Percentiles rank a stretch among this genome's conserved stretches.
Conservation (phyloP, 2,797 vertebrate species). For the Muscicapa striata region DNA sequence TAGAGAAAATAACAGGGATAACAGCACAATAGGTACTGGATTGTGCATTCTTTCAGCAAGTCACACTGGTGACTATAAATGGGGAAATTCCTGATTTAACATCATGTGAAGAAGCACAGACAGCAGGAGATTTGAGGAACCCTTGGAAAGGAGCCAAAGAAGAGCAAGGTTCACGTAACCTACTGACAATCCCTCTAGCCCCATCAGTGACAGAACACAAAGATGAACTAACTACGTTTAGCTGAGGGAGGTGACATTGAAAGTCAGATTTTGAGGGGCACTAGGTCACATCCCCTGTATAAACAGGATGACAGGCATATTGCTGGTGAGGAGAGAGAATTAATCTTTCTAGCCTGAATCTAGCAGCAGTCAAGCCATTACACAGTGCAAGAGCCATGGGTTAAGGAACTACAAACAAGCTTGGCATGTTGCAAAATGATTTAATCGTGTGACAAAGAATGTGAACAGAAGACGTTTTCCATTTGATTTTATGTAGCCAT, state of each 20-base stretch:
- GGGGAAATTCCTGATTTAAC: slow-evolving; percentile 1
- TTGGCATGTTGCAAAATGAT: slow-evolving; percentile 36
- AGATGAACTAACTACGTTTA: neutral
- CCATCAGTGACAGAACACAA: neutral
- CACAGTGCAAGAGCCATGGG: neutral
- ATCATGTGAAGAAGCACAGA: neutral
- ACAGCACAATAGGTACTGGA: neutral
- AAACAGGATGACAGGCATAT: neutral
- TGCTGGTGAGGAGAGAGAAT: slow-evolving; percentile 4
- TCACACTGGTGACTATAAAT: neutral
- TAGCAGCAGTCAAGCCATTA: slow-evolving; percentile 9
- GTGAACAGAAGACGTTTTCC: slow-evolving; percentile 28
- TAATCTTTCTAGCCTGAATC: neutral
- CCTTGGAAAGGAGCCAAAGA: neutral
- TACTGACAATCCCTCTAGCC: neutral
- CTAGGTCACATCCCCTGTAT: neutral
- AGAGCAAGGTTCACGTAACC: neutral
- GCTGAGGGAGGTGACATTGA: neutral
- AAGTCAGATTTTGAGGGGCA: neutral
- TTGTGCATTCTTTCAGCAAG: neutral
- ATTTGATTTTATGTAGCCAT: slow-evolving; percentile 38
- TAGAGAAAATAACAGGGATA: slow-evolving; percentile 27
- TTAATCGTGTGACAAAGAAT: slow-evolving; percentile 47
- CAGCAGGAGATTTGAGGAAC: neutral
- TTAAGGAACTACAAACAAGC: slow-evolving; percentile 50